Percentiles rank a stretch among this genome's conserved stretches.
phyloP scores from a whole-genome alignment of 2,797 vertebrate species.

The Pterois miles region DNA sequence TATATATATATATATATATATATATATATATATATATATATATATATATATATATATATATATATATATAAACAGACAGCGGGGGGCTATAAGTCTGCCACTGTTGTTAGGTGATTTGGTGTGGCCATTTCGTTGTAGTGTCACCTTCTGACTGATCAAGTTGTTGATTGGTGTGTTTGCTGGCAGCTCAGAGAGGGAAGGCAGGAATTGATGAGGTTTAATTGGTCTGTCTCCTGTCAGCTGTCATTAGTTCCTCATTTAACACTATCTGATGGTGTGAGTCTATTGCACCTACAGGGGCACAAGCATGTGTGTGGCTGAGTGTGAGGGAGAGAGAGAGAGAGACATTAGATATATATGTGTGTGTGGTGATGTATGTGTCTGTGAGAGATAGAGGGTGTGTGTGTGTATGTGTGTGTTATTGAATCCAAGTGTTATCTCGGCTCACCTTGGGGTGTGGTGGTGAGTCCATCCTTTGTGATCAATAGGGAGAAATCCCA shows the following conservation, averaged over 20 bases:
- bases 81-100: conserved; percentile 31
- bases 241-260: conserved; percentile 81
- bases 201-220: conserved; percentile 80
- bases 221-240: conserved; percentile 82
- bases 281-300: conserved; percentile 67
- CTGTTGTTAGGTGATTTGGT: conserved; percentile 61
- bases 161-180: conserved; percentile 78
- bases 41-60: no score
- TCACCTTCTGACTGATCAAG: conserved; percentile 79
- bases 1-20: no score
- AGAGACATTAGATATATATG: conserved; percentile 26
- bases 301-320: conserved; percentile 30
- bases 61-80: no score
- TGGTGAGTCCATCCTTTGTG: conserved; percentile 38
- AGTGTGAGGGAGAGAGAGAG: conserved; percentile 12
- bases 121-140: conserved; percentile 64
- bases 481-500: conserved; percentile 71
- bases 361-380: conserved; percentile 5
- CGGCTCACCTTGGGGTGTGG: conserved; percentile 52
- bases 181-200: conserved; percentile 66
- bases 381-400: conserved; percentile 1
- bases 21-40: no score
- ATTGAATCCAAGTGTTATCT: conserved; percentile 68
- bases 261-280: conserved; percentile 81
- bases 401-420: conserved; percentile 30